These are phyloP conservation scores for Barnardius zonarius DNA, from an alignment of 2,113 vertebrate species.

Conservation along the genomic window DNA sequence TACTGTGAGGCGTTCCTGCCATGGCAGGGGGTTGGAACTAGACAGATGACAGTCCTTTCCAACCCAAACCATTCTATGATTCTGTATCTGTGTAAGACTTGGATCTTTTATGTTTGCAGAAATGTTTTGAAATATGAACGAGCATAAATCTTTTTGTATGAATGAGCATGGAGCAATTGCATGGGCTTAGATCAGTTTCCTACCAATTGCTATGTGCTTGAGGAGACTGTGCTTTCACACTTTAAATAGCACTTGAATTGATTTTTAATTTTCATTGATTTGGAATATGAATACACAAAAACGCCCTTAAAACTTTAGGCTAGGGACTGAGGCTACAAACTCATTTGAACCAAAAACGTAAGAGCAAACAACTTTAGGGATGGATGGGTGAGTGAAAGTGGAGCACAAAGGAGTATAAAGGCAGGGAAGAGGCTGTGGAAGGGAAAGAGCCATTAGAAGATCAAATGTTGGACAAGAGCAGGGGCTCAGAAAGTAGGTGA, in stretches of 20 bases:
- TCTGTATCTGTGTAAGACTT: not conserved
- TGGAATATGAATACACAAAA: not conserved
- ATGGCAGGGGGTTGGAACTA: not conserved
- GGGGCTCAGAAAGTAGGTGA: not conserved
- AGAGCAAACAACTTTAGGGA: not conserved
- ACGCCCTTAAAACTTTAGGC: not conserved
- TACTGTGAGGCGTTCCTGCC: not conserved
- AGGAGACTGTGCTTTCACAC: not conserved
- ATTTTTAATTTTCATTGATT: not conserved
- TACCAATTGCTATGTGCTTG: not conserved
- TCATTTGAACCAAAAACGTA: conserved; percentile 1
- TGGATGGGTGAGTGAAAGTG: not conserved
- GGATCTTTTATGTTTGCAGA: not conserved
- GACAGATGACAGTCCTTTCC: not conserved
- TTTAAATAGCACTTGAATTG: not conserved
- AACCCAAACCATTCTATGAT: not conserved
- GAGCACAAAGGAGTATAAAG: not conserved
- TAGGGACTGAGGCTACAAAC: not conserved
- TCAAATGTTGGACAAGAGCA: not conserved
- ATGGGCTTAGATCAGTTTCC: not conserved
- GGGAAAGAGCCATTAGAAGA: not conserved
- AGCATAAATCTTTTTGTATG: conserved; percentile 7
- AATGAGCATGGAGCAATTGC: not conserved
- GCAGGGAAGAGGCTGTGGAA: not conserved
- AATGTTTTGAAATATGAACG: not conserved